Base-by-base conservation (phyloP, 1,140 invertebrate species). In the Calephelis nemesis region DNA sequence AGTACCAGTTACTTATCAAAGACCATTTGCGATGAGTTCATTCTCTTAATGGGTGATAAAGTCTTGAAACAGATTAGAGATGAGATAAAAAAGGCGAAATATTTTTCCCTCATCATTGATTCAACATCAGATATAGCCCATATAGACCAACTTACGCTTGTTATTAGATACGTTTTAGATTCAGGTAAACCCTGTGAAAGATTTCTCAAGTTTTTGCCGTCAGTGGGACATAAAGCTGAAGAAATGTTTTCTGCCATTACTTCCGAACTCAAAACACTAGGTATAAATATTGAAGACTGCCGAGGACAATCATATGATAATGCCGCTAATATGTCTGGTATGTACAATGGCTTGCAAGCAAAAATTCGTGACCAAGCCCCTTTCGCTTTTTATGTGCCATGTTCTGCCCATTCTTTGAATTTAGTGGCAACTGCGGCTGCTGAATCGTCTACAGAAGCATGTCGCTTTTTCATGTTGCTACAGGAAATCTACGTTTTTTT, bases 31-130 rank as follows among this genome's bases (percentile, higher is more conserved):
- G 63, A 50, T 13, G 47, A 65, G 30, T 19, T 65, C 1, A 40
- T 50, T 7, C 30, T 50, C 7, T 65, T 65, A 12, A 65, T 65
- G 7, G 10, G 30, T 13, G 4, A 50, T 65, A 65, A 65, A 65
- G 47, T 65, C n/a, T 65, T 65, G 7, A 15, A 50, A 50, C 47
- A 65, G 19, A 65, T 65, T 65, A 6, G 12, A 9, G 13, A 42
- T 10, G 63, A 64, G 11, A 30, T 65, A 30, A n/a, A 19, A 65
- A 19, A 9, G n/a, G 63, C 45, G 5, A 65, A 65, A 30, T 65
- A 65, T 49, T 65, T 19, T 49, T n/a, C n/a, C 30, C 4, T 65
- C 39, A 65, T 65, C 30, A 30, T 50, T 7, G 48, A 65, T 65
- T 65, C 64, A 19, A 52, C 50, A 10, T 8, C 50, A 9, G 50